These are phyloP conservation scores for Parasteatoda lunata DNA, from an alignment of 2,888 invertebrate species.

Conservation along the genomic window DNA sequence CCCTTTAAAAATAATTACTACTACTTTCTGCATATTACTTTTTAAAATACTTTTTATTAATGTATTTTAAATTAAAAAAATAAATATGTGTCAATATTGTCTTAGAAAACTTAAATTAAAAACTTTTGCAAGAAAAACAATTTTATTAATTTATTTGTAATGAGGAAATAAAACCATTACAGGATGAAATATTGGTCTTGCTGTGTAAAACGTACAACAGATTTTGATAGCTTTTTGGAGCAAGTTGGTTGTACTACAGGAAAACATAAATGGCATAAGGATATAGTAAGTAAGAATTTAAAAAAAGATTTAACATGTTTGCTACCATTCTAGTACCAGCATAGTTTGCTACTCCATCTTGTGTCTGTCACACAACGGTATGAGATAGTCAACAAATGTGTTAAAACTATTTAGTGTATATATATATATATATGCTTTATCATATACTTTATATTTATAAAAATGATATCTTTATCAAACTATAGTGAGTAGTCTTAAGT, in stretches of 20 bases:
- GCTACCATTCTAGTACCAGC: too few species aligned
- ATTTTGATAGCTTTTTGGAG: slow-evolving; percentile 92
- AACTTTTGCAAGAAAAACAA: too few species aligned
- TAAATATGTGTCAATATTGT: background rate
- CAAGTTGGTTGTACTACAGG: slow-evolving; percentile 93
- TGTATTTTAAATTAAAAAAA: background rate
- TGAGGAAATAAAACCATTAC: slow-evolving; percentile 74
- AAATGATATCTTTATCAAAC: too few species aligned
- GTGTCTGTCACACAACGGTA: too few species aligned
- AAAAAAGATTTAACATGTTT: too few species aligned
- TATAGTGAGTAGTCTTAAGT: too few species aligned
- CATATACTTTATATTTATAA: too few species aligned
- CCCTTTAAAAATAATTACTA: background rate
- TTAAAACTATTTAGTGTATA: too few species aligned
- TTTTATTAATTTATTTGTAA: background rate
- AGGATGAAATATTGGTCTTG: slow-evolving; percentile 96
- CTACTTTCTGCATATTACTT: background rate
- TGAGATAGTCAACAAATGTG: too few species aligned
- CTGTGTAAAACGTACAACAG: slow-evolving; percentile 92
- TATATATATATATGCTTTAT: too few species aligned
- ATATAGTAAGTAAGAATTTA: slow-evolving; percentile 73
- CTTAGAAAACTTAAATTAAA: background rate
- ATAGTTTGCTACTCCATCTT: too few species aligned
- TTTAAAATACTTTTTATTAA: background rate
- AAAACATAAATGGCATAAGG: slow-evolving; percentile 87